Base-by-base conservation (phyloP, 2,888 invertebrate genomes). In the Aporophyla lueneburgensis region DNA sequence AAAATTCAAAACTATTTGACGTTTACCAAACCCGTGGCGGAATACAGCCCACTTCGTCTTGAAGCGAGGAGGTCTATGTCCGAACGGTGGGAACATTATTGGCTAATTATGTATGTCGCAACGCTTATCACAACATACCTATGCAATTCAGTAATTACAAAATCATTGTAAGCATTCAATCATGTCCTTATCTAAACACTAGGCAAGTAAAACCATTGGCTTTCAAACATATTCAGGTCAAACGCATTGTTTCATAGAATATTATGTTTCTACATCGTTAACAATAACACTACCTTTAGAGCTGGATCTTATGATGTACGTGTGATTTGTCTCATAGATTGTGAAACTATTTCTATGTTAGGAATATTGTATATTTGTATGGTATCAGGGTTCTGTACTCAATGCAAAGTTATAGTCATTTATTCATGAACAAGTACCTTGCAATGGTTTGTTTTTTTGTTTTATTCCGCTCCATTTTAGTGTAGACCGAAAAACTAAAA, bases 221-320 rank as follows among this genome's bases (percentile, higher is more conserved):
- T 63, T 69, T 74, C 58, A 77, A 58, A 58, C 54, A 33, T 59
- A 76, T 61, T 69, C 76, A 70, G 85, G 81, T 79, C 76, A 82
- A 80, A 71, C 54, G 61, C 70, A 86, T 84, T 82, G 79, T 84
- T 76, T 61, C 51, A 63, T 76, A 81, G 70, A 71, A 78, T 79
- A 67, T 53, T 27, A 21, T 79, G 78, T 12, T 71, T 67, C 40
- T 56, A 78, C 78, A 78, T 79, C 61, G 53, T 19, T 78, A 43
- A 46, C 40, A 76, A 65, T 33, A 72, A 63, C 74, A 75, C 80
- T 81, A 79, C 40, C 33, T 66, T 58, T 58, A 66, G 61, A 68
- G 27, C 49, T 27, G 33, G 12, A 10, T 51, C 9, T 56, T 27
- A 56, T 62, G 54, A 53, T 53, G 58, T 19, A 56, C 21, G 10